Evolutionary conservation across 2,888 invertebrate genomes (phyloP), one percentile per base, ranked within the genome.

Genomic region (Arrhopalites spinosus): DNA sequence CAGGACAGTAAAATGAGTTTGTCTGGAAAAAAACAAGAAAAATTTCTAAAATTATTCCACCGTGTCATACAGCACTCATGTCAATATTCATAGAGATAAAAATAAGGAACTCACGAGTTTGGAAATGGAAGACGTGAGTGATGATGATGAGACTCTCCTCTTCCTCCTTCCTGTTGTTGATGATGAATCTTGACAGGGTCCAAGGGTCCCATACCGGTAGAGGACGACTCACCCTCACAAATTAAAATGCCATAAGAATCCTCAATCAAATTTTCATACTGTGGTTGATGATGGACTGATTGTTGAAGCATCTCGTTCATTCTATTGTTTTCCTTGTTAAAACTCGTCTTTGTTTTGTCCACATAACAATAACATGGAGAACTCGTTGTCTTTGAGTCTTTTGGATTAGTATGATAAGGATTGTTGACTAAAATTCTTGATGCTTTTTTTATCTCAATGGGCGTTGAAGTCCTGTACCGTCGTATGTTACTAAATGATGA

Each of bases 171-270:
- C 30, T 29, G 61, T 20, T 50, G 67, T 63, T 56, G 67, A 45
- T 73, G 71, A 56, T 72, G 56, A 29, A 67, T n/a, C n/a, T n/a
- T n/a, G n/a, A n/a, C n/a, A n/a, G n/a, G 75, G 45, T 74, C 68
- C 72, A 69, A 50, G 64, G 25, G 15, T 53, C 50, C 70, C 27
- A 53, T 69, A 30, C 69, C 69, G 8, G 27, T 36, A 20, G 75
- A 61, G n/a, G 70, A 47, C 43, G 63, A 53, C 45, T 80, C 80
- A 73, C 79, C 81, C 79, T 83, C 83, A 78, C 81, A 83, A 77
- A 82, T 81, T 78, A 83, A 80, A 79, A 83, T 83, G 80, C 81
- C 81, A 79, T 83, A 83, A 73, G 83, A 79, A 75, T 81, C 81
- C 76, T 83, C 83, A 74, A 82, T 82, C 79, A 82, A 80, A 77